phyloP scores from a whole-genome alignment of 2,797 vertebrate species.

The Erethizon dorsatum region DNA sequence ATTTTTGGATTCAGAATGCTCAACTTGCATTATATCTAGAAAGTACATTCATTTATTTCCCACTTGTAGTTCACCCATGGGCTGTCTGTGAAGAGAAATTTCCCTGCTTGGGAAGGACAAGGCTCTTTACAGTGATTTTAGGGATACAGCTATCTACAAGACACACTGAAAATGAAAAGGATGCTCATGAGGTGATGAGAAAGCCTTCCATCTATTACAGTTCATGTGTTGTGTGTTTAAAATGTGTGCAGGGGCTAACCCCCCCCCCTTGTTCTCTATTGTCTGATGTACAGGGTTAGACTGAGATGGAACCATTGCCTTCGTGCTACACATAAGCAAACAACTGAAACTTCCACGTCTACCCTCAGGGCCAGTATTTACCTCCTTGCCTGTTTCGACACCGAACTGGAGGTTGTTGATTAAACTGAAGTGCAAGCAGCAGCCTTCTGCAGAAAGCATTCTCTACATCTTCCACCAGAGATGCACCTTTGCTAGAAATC shows the following conservation, averaged over 20 bases:
- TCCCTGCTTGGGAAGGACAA: slow-evolving; percentile 9
- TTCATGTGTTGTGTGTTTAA: background rate
- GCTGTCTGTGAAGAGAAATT: slow-evolving; percentile 49
- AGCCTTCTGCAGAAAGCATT: background rate
- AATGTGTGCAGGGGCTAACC: background rate
- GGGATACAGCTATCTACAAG: background rate
- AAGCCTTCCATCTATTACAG: background rate
- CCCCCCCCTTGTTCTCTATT: background rate
- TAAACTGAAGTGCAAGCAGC: background rate
- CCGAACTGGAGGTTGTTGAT: background rate
- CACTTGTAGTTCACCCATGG: background rate
- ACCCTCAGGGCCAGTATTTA: background rate
- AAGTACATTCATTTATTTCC: slow-evolving; percentile 37
- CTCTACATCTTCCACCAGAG: background rate
- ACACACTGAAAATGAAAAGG: slow-evolving; percentile 40
- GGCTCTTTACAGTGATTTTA: slow-evolving; percentile 2
- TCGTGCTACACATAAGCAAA: background rate
- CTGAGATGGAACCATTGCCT: background rate
- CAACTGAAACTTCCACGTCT: background rate
- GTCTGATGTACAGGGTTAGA: background rate
- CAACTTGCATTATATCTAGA: background rate
- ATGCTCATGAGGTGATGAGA: background rate
- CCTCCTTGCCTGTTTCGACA: background rate
- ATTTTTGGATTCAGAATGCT: background rate
- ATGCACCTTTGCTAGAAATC: background rate